A percentile compares a stretch with the other conserved stretches of the same genome.
Evolutionary conservation across 2,888 invertebrate genomes (phyloP).

Genomic region (Apamea epomidion): DNA sequence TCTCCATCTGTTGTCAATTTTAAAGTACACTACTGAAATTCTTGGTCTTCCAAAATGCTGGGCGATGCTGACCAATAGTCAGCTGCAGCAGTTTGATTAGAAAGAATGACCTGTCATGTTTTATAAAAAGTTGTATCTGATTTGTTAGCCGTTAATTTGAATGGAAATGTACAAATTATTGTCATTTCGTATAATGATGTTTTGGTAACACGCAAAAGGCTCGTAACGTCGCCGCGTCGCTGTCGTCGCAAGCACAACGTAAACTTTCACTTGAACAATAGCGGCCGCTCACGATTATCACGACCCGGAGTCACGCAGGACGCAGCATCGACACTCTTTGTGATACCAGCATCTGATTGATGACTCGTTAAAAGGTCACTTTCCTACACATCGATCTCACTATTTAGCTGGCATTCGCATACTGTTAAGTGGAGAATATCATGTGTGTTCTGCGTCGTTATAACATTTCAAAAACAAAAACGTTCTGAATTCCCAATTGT

Average conservation of each 20-base stretch:
- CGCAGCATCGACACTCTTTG: conserved; percentile 69
- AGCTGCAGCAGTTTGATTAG: neutral
- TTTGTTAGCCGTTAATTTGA: conserved; percentile 48
- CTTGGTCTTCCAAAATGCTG: conserved; percentile 4
- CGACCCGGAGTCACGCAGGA: conserved; percentile 83
- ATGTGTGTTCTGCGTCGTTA: conserved; percentile 10
- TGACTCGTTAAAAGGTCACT: conserved; percentile 75
- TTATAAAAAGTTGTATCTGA: conserved; percentile 41
- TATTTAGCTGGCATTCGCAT: conserved; percentile 27
- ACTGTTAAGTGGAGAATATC: neutral
- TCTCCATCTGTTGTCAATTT: neutral
- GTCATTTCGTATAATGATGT: conserved; percentile 67
- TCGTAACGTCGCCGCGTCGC: conserved; percentile 60
- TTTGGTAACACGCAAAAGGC: conserved; percentile 85
- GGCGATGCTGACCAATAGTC: neutral
- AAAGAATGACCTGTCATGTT: conserved; percentile 31
- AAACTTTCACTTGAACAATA: conserved; percentile 88
- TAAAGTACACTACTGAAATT: neutral
- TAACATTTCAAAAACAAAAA: conserved; percentile 32
- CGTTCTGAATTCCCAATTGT: conserved; percentile 11
- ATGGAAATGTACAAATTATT: conserved; percentile 62
- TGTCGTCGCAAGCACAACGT: conserved; percentile 75
- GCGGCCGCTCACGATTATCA: conserved; percentile 75
- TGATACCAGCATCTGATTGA: conserved; percentile 73
- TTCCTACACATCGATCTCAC: conserved; percentile 54